These are phyloP conservation scores for Scleropages formosus DNA, from an alignment of 2,797 vertebrate genomes.

Conservation along the genomic window DNA sequence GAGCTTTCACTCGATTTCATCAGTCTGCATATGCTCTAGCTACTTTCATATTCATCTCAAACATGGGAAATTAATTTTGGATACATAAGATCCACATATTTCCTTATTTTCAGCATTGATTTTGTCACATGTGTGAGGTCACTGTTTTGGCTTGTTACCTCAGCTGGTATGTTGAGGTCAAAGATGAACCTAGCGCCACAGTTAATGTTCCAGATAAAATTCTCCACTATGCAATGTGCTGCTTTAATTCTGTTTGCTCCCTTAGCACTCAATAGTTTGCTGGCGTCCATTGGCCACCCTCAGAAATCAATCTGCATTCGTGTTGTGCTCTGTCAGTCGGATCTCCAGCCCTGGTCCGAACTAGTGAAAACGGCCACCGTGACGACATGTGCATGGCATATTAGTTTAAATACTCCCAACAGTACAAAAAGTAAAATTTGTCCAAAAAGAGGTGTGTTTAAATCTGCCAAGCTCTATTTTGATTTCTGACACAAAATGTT, in stretches of 20 bases:
- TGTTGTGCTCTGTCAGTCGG: not conserved
- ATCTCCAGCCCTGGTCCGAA: constrained; percentile 1
- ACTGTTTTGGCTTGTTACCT: not conserved
- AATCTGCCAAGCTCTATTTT: not conserved
- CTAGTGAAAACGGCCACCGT: not conserved
- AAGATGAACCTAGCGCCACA: not conserved
- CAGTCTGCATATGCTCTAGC: not conserved
- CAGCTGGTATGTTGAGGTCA: not conserved
- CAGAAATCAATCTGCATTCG: constrained; percentile 25
- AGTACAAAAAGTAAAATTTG: not conserved
- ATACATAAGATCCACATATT: not conserved
- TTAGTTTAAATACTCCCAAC: not conserved
- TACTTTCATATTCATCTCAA: not conserved
- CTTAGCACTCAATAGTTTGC: not conserved
- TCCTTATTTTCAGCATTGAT: not conserved
- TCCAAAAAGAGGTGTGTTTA: not conserved
- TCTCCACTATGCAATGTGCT: not conserved
- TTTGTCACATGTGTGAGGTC: not conserved
- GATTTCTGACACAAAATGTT: constrained; percentile 14
- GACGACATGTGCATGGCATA: not conserved
- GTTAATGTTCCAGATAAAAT: not conserved
- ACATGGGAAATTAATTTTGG: not conserved
- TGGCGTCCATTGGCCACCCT: not conserved
- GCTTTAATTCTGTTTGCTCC: not conserved
- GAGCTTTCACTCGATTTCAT: constrained; percentile 12